Base-by-base conservation (phyloP, 1,140 invertebrate species). In the Arctopsyche grandis region DNA sequence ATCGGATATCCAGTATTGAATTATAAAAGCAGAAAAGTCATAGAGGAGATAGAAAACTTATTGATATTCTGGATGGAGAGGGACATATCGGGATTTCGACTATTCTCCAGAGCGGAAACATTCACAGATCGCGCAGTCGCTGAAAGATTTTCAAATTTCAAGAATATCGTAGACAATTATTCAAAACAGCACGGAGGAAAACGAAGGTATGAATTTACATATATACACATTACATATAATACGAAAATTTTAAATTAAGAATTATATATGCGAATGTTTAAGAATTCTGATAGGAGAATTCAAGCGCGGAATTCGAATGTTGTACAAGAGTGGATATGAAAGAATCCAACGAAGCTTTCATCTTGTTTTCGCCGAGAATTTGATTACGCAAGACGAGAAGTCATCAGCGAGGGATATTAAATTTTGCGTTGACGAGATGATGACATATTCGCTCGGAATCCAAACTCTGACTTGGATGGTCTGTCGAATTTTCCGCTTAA, bases 31-130 rank as follows among this genome's bases (percentile, higher is more conserved):
- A 81, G 81, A 38, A 77, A 80, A 43, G 88, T 91, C 5, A 70
- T 84, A 21, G 82, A 84, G 26, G 44, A 89, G 81, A 82, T 91
- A 69, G 84, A 85, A 83, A 85, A 91, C 38, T 86, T 92, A 22
- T 81, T 93, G 9, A 84, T 82, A 56, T 93, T 90, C 83, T 94
- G 93, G 93, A 81, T 93, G 66, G 87, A 88, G 24, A 86, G 87
- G 83, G 93, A 92, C 16, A 89, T 93, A 0, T 89, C 90, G 84
- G 93, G 93, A 0, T 93, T 94, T 84, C 86, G 92, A 69, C 85
- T 94, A n/a, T 90, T 92, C 66, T 12, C 24, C 0, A 63, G 24
- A 16, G 22, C 22, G 26, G 43, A 29, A 44, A 66, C 56, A 22
- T 21, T 69, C n/a, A 43, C 69, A 48, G 69, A 80, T 21, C 29